A percentile compares a stretch with the other conserved stretches of the same genome.
Conservation (phyloP, 1,140 invertebrate species). For the Panagrolaimus sp. region DNA sequence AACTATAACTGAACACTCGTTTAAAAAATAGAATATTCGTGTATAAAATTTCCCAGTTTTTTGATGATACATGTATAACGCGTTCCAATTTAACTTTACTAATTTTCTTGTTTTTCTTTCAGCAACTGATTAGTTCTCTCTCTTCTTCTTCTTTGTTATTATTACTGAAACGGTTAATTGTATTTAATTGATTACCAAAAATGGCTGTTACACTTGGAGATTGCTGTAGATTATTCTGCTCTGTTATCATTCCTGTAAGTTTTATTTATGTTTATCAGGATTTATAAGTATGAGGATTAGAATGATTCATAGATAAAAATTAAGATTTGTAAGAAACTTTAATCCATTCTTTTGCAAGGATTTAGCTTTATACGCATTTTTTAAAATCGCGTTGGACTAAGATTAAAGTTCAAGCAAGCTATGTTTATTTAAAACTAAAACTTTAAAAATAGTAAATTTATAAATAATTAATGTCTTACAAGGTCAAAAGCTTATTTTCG, state of each 20-base stretch:
- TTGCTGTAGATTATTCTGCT: background rate
- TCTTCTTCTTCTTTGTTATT: too few relatives aligned
- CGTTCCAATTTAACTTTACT: background rate
- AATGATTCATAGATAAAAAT: too few relatives aligned
- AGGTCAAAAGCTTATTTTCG: too few relatives aligned
- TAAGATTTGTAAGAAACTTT: too few relatives aligned
- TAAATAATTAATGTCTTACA: background rate
- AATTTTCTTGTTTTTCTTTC: background rate
- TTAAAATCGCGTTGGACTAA: background rate
- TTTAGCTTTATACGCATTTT: background rate
- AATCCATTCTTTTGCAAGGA: too few relatives aligned
- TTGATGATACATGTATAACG: background rate
- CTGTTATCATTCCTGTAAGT: slow-evolving; percentile 15
- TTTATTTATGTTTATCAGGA: background rate
- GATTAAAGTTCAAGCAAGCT: background rate
- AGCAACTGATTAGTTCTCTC: background rate
- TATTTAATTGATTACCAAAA: slow-evolving; percentile 5
- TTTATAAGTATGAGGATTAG: too few relatives aligned
- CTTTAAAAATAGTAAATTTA: background rate
- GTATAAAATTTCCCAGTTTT: background rate
- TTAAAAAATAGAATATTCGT: background rate
- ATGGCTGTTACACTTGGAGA: slow-evolving; percentile 4
- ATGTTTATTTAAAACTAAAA: background rate
- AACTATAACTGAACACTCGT: background rate
- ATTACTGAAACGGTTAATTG: too few relatives aligned